Base-by-base conservation (phyloP, 2,113 vertebrate genomes). In the Brachyistius frenatus region DNA sequence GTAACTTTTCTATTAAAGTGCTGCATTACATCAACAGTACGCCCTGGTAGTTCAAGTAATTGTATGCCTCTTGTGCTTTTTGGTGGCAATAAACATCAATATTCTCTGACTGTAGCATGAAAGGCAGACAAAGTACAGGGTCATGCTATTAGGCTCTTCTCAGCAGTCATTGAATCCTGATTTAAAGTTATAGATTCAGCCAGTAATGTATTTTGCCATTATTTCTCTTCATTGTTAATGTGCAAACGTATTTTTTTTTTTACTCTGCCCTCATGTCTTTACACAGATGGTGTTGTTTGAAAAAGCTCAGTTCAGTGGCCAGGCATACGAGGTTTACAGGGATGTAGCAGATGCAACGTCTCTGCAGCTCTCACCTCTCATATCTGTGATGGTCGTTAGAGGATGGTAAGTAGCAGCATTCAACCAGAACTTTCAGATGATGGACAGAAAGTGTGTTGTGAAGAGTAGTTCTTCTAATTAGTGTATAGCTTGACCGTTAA, bases 311-410 rank as follows among this genome's bases (percentile, higher is more conserved):
- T 89, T 94, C 88, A 82, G 90, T 0, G 95, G 96, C 65, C 80
- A 93, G 53, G 76, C 80, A 9, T 93, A 96, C 77, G 97, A 98
- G 90, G 91, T 97, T 77, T 96, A 95, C 86, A 81, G 94, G 69
- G 96, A 98, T 53, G 13, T 95, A 36, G 70, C 83, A 47, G 96
- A 98, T 87, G 96, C 96, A 56, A 96, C 91, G 15, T 91, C 95
- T 9, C 94, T 97, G 93, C 88, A 86, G 83, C 88, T 99, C 11
- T 96, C 97, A 0, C 92, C 95, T 44, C 80, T 95, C 66, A 93
- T 98, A 70, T 93, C 95, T 2, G 73, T 98, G 39, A 97, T 95
- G 92, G 96, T 97, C 7, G 63, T 98, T 31, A 91, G 97, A 94
- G 98, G 98, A 93, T 98, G 98, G 98, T 99, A 89, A 96, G 96